phyloP scores from a whole-genome alignment of 2,888 invertebrate species.

The Eristalis tenax region DNA sequence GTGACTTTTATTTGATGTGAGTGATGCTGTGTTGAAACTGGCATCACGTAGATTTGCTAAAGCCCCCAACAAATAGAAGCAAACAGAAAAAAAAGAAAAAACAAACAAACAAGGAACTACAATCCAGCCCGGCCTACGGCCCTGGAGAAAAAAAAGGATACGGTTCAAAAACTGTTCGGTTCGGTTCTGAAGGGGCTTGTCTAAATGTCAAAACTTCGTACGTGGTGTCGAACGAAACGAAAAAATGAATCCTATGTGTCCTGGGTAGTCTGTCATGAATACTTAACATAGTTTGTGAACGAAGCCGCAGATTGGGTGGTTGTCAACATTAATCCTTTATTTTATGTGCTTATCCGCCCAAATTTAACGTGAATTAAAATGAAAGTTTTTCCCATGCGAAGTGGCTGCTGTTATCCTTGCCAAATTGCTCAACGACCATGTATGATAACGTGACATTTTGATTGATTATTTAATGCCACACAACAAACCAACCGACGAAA shows the following conservation, averaged over 20 bases:
- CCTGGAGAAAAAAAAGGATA: conserved; percentile 36
- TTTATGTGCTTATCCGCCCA: not conserved
- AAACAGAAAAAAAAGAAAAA: not conserved
- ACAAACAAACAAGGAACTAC: not conserved
- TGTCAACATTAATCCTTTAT: conserved; percentile 55
- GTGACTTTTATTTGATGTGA: not conserved
- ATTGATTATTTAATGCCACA: conserved; percentile 57
- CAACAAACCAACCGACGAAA: not conserved
- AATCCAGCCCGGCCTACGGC: not conserved
- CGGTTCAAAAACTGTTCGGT: conserved; percentile 3
- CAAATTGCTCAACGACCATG: conserved; percentile 59
- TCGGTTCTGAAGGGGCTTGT: conserved; percentile 16
- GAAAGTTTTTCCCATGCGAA: conserved; percentile 45
- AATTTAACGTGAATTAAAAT: conserved; percentile 30
- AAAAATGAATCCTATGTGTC: conserved; percentile 50
- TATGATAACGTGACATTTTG: conserved; percentile 67
- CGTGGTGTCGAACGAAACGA: conserved; percentile 53
- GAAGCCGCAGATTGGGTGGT: conserved; percentile 24
- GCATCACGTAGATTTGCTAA: not conserved
- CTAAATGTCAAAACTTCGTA: conserved; percentile 62
- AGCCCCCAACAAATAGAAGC: no score
- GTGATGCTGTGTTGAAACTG: not conserved
- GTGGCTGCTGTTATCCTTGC: conserved; percentile 59
- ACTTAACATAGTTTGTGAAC: conserved; percentile 47
- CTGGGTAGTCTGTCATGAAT: conserved; percentile 58